Percentiles rank a stretch among this genome's conserved stretches.
Evolutionary conservation across 2,113 vertebrate genomes (phyloP).

Genomic region (Machaerirhynchus nigripectus): DNA sequence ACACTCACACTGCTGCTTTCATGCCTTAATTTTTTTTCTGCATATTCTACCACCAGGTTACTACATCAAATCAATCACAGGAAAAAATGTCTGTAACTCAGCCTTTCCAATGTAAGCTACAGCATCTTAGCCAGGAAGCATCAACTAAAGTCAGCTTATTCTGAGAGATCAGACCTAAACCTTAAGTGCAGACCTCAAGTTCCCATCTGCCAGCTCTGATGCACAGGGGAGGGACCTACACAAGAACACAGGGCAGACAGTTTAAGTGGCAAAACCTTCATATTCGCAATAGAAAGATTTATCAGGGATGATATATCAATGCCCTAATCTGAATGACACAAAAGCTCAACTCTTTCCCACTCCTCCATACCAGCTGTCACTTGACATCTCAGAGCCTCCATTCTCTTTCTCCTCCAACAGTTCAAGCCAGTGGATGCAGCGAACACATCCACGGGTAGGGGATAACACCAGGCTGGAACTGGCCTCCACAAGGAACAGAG

Average conservation of each 20-base stretch:
- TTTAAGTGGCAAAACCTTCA: background rate
- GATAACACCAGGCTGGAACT: background rate
- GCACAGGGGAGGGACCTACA: background rate
- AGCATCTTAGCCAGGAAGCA: background rate
- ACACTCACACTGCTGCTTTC: background rate
- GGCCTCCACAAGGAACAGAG: background rate
- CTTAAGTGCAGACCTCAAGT: background rate
- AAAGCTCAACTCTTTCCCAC: background rate
- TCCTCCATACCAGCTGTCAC: background rate
- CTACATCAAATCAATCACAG: background rate
- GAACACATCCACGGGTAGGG: fast-evolving
- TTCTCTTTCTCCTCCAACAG: background rate
- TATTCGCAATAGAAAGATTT: background rate
- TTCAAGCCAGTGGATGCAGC: background rate
- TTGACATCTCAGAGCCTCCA: background rate
- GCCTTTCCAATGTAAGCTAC: background rate
- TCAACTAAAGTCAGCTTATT: background rate
- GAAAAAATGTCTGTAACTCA: background rate
- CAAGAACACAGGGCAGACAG: background rate
- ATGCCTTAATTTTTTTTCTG: background rate
- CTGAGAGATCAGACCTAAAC: background rate
- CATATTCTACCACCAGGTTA: background rate
- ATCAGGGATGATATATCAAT: fast-evolving
- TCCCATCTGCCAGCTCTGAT: background rate
- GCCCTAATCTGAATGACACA: background rate